Percentiles rank a stretch among this genome's conserved stretches.
phyloP scores from a whole-genome alignment of 2,797 vertebrate species.

The Pristis pectinata region DNA sequence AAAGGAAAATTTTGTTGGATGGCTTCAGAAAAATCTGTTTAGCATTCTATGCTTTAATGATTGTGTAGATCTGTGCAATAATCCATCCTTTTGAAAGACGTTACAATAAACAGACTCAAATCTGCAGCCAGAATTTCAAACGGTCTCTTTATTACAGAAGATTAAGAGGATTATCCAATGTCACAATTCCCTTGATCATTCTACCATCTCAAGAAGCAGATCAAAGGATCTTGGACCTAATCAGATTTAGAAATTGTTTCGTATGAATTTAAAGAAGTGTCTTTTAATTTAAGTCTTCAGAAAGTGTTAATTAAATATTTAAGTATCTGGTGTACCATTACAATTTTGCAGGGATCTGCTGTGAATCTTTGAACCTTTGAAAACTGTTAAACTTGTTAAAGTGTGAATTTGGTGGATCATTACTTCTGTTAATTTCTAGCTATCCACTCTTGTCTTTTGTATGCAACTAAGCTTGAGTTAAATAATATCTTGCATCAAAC shows the following conservation, averaged over 20 bases:
- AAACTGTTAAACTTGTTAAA: background rate
- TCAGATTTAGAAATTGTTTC: background rate
- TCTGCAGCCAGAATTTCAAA: constrained; percentile 3
- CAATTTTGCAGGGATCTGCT: background rate
- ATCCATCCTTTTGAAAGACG: background rate
- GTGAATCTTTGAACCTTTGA: background rate
- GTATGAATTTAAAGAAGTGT: background rate
- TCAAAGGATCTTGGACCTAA: constrained; percentile 14
- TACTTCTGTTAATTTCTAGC: background rate
- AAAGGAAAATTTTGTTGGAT: background rate
- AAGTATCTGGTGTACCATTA: background rate
- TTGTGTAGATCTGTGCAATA: background rate
- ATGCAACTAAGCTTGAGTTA: background rate
- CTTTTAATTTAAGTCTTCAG: background rate
- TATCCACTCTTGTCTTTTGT: background rate
- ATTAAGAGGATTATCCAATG: constrained; percentile 29
- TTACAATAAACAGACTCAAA: background rate
- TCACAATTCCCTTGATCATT: constrained; percentile 24
- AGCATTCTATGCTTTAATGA: background rate
- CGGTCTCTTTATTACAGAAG: background rate
- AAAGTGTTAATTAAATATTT: background rate
- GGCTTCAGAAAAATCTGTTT: background rate
- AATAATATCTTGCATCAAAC: background rate
- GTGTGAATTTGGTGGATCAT: background rate
- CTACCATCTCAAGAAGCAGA: background rate